Evolutionary conservation across 2,888 invertebrate species (phyloP).

Genomic region (Zygaena filipendulae): DNA sequence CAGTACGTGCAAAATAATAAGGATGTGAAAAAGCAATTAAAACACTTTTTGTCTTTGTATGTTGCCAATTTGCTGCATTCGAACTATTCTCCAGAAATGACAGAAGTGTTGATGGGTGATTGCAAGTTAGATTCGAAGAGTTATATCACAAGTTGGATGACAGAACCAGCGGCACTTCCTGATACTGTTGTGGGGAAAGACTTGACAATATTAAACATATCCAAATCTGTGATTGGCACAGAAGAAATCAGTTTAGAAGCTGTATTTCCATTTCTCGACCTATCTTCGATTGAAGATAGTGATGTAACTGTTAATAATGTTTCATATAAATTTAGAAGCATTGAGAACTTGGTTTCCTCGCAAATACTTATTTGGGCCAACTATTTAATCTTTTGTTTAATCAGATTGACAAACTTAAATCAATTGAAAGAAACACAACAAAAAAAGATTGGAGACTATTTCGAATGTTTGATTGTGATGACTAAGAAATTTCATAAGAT

Average conservation of each 20-base stretch:
- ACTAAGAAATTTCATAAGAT: constrained; percentile 36
- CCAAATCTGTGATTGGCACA: constrained; percentile 43
- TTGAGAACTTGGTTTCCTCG: constrained; percentile 32
- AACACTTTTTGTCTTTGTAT: constrained; percentile 47
- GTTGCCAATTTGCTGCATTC: constrained; percentile 69
- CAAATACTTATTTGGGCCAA: constrained; percentile 49
- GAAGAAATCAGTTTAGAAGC: constrained; percentile 31
- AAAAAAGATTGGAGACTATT: constrained; percentile 32
- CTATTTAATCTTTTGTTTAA: constrained; percentile 45
- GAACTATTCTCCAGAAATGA: constrained; percentile 63
- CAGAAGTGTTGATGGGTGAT: constrained; percentile 58
- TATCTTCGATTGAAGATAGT: constrained; percentile 23
- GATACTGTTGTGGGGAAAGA: constrained; percentile 35
- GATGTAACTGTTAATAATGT: constrained; percentile 27
- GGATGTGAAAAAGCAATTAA: constrained; percentile 39
- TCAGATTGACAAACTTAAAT: constrained; percentile 38
- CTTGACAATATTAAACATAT: constrained; percentile 38
- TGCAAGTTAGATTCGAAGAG: constrained; percentile 49
- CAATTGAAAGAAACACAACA: constrained; percentile 29
- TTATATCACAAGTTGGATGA: constrained; percentile 64
- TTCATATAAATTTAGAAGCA: constrained; percentile 28
- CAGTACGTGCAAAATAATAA: constrained; percentile 40
- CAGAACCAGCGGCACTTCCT: constrained; percentile 31
- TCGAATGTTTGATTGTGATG: constrained; percentile 35
- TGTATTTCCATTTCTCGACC: constrained; percentile 37